Base-by-base conservation (phyloP, 2,888 invertebrate genomes). In the Nomada ferruginata region DNA sequence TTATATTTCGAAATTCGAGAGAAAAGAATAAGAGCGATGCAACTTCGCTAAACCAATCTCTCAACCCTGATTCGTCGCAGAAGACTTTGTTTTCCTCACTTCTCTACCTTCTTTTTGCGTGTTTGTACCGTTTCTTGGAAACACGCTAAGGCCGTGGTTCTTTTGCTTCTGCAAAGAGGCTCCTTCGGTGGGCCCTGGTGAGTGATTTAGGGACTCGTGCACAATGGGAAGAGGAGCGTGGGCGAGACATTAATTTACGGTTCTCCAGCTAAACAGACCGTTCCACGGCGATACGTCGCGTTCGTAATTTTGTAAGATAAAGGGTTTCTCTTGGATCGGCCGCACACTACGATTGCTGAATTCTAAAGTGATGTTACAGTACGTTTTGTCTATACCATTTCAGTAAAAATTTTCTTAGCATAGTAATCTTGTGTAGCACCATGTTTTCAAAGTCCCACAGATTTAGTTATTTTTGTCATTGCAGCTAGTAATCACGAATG, bases 201-300 rank as follows among this genome's bases (percentile, higher is more conserved):
- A 72, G 79, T 87, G 83, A 87, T 83, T 87, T 87, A 87, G 75
- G 63, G 61, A 63, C 76, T 52, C 76, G n/a, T 52, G 65, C 36
- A 85, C 61, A 86, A 85, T 80, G 75, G 82, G n/a, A 63, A 57
- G 64, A 72, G 52, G 50, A 70, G 65, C 76, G 81, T 88, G 75
- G 76, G 78, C 78, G 86, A 76, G 75, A 84, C 84, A 59, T 76
- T 76, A 78, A 74, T 86, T 82, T 82, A 85, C 55, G 66, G 64
- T 47, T 72, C 52, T 44, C 68, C 11, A 47, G 73, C 29, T 70
- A 59, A 85, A 55, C 64, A 53, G 76, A 63, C 63, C 53, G 65
- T 61, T 74, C 29, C 29, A 44, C 61, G 55, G 61, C 44, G 73
- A 60, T 36, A 57, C 72, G 60, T 50, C 50, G 60, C 53, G 29